Percentiles rank a stretch among this genome's conserved stretches.
Evolutionary conservation across 2,797 vertebrate species (phyloP).

Genomic region (Halcyon leucocephala): DNA sequence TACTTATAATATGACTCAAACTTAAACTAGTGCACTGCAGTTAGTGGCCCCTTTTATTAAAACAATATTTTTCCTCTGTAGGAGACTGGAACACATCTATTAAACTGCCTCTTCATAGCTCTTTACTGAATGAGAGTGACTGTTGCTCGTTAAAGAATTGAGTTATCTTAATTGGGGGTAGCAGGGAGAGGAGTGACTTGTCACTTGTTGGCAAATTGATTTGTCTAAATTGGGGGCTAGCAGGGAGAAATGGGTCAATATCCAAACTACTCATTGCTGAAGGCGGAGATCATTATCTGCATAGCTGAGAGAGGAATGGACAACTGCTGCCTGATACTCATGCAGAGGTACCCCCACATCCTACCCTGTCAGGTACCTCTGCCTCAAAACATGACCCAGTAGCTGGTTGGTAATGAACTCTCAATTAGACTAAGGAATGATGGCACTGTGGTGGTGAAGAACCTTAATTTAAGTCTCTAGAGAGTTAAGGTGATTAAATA

Average conservation of each 20-base stretch:
- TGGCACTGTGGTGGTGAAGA: slow-evolving; percentile 14
- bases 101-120: background rate
- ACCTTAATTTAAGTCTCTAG: slow-evolving; percentile 67
- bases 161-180: background rate
- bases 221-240: background rate
- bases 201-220: background rate
- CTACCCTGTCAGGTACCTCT: slow-evolving; percentile 25
- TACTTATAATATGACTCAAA: background rate
- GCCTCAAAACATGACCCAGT: slow-evolving; percentile 47
- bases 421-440: slow-evolving; percentile 19
- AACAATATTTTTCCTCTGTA: background rate
- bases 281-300: slow-evolving; percentile 6
- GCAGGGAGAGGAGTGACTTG: background rate
- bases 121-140: background rate
- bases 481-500: slow-evolving; percentile 69
- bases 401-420: slow-evolving; percentile 56
- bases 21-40: background rate
- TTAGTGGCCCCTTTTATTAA: background rate
- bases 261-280: background rate
- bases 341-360: background rate
- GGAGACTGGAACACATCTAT: background rate
- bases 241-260: background rate
- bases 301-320: background rate
- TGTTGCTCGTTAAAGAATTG: background rate
- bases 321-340: background rate